These are phyloP conservation scores for Pachypeltis micranthus DNA, from an alignment of 1,140 invertebrate genomes.

Conservation along the genomic window DNA sequence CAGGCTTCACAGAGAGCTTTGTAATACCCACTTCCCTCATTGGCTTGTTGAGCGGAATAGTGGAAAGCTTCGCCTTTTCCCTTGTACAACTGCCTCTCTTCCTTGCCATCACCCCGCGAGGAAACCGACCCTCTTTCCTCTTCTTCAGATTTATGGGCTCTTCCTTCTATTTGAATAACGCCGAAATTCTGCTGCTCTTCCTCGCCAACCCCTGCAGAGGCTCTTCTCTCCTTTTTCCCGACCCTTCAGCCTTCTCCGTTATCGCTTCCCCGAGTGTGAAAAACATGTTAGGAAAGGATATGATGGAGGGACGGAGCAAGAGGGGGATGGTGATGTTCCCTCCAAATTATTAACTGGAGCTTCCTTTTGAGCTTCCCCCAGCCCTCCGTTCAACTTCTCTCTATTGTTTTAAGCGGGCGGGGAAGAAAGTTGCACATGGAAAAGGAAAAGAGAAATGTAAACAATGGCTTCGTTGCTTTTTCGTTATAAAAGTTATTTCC, in stretches of 20 bases:
- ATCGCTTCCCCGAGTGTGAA: slow-evolving; percentile 3
- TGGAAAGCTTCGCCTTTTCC: not conserved
- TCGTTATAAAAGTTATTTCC: not conserved
- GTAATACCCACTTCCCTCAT: not conserved
- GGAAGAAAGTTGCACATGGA: slow-evolving; percentile 5
- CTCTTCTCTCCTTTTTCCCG: not conserved
- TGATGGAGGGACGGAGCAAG: no score
- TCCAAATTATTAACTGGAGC: slow-evolving; percentile 2
- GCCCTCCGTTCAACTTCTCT: not conserved
- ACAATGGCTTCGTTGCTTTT: not conserved
- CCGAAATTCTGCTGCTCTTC: not conserved
- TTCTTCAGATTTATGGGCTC: not conserved
- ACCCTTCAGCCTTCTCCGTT: not conserved
- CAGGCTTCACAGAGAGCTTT: not conserved
- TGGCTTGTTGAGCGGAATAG: not conserved
- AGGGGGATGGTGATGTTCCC: no score
- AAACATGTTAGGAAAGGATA: not conserved
- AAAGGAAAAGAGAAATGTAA: not conserved
- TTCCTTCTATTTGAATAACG: slow-evolving; percentile 8
- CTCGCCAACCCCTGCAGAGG: no score
- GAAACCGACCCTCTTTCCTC: not conserved
- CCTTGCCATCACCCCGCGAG: not conserved
- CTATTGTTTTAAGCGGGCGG: slow-evolving; percentile 1
- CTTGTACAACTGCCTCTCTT: not conserved
- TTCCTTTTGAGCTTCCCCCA: not conserved